Evolutionary conservation across 2,888 invertebrate genomes (phyloP).

Genomic region (Lasiommata megera): DNA sequence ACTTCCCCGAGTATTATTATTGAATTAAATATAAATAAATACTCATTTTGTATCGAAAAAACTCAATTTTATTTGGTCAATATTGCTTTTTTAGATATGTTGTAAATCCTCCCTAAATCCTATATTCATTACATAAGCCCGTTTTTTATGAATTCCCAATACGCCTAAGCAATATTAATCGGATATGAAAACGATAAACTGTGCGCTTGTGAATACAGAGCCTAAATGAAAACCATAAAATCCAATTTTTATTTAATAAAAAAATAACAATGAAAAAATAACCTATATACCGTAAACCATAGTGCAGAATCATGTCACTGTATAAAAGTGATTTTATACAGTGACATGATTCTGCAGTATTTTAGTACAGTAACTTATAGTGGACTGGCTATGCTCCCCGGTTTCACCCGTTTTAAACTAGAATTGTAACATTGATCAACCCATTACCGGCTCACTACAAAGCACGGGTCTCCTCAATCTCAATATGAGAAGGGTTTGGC

Average conservation of each 20-base stretch:
- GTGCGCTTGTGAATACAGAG: background rate
- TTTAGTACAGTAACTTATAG: background rate
- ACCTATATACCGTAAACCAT: background rate
- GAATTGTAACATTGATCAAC: too few species aligned
- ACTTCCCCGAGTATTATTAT: too few species aligned
- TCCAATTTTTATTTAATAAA: background rate
- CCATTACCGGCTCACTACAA: too few species aligned
- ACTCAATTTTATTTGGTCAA: too few species aligned
- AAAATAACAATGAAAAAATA: background rate
- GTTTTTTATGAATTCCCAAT: background rate
- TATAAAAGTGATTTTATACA: background rate
- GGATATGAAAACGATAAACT: conserved; percentile 1
- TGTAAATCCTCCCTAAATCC: background rate
- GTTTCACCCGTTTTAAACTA: too few species aligned
- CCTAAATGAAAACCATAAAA: conserved; percentile 1
- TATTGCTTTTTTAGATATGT: background rate
- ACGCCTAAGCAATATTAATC: background rate
- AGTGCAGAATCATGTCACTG: too few species aligned
- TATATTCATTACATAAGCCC: background rate
- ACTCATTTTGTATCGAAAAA: too few species aligned
- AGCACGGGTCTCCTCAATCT: too few species aligned
- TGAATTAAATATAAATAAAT: too few species aligned
- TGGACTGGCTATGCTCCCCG: too few species aligned
- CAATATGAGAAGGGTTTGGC: too few species aligned
- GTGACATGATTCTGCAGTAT: background rate